These are phyloP conservation scores for Dendrocopos noguchii DNA, from an alignment of 2,113 vertebrate species.

Conservation along the genomic window DNA sequence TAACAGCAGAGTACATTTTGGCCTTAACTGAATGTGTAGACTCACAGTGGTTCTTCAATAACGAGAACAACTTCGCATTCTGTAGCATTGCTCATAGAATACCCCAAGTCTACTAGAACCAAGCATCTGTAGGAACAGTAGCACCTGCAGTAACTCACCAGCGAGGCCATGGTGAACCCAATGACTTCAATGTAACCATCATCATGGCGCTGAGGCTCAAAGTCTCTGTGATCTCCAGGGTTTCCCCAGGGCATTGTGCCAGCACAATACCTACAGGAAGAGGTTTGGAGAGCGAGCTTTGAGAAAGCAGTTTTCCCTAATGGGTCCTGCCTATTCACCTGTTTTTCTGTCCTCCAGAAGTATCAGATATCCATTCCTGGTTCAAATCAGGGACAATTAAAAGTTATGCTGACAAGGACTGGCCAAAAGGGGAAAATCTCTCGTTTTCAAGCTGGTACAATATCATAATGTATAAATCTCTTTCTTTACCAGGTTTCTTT, in stretches of 20 bases:
- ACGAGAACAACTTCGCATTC: too few relatives aligned
- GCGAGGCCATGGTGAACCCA: slow-evolving; percentile 85
- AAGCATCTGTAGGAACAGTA: neutral
- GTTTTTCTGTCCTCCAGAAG: neutral
- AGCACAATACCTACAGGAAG: slow-evolving; percentile 80
- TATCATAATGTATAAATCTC: neutral
- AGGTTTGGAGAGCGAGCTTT: neutral
- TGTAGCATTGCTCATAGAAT: accelerated
- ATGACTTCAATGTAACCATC: slow-evolving; percentile 88
- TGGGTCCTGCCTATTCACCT: neutral
- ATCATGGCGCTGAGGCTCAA: slow-evolving; percentile 84
- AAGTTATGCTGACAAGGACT: neutral
- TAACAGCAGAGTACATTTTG: neutral
- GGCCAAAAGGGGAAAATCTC: neutral
- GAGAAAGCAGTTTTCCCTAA: neutral
- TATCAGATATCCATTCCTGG: neutral
- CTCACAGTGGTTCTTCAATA: neutral
- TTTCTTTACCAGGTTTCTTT: neutral
- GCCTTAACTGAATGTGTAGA: neutral
- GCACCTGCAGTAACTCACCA: slow-evolving; percentile 72
- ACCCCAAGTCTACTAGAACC: neutral
- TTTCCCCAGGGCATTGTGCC: slow-evolving; percentile 89
- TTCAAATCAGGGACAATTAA: neutral
- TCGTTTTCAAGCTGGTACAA: neutral
- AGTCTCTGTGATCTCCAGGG: slow-evolving; percentile 83